phyloP scores from a whole-genome alignment of 2,113 vertebrate genomes.

The Nannobrachium achirus region DNA sequence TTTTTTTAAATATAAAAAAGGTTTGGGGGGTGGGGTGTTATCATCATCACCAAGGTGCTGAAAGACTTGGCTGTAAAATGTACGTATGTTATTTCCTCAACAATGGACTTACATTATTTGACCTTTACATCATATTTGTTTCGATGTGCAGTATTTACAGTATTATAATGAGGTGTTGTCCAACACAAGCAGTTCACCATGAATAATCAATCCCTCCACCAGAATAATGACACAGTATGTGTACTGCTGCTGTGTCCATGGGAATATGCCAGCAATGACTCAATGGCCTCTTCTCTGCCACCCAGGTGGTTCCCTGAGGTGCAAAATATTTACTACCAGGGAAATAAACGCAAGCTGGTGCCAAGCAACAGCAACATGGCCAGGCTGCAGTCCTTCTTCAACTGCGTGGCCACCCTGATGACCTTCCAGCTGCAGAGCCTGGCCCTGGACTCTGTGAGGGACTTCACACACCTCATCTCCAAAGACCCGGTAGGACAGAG shows the following conservation, averaged over 20 bases:
- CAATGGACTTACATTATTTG: too few relatives aligned
- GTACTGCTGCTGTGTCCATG: neutral
- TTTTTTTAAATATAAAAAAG: too few relatives aligned
- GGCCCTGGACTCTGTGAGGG: constrained; percentile 81
- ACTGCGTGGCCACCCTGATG: constrained; percentile 85
- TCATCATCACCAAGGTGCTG: too few relatives aligned
- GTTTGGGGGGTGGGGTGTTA: too few relatives aligned
- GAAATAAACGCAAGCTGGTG: constrained; percentile 78
- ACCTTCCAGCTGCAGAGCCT: constrained; percentile 85
- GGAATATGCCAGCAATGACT: neutral
- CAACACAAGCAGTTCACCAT: too few relatives aligned
- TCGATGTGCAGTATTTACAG: neutral
- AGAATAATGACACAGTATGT: neutral
- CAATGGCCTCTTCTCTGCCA: constrained; percentile 5
- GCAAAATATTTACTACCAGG: constrained; percentile 84
- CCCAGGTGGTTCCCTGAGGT: constrained; percentile 87
- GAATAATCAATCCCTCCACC: neutral
- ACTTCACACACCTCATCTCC: constrained; percentile 85
- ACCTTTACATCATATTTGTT: neutral
- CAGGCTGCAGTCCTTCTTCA: constrained; percentile 84
- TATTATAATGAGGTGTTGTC: too few relatives aligned
- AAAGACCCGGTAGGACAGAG: constrained; percentile 77
- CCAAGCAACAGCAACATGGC: constrained; percentile 70
- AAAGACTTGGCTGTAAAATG: too few relatives aligned
- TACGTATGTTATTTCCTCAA: too few relatives aligned